These are phyloP conservation scores for Lophura nycthemera DNA, from an alignment of 2,113 vertebrate genomes.

Conservation along the genomic window DNA sequence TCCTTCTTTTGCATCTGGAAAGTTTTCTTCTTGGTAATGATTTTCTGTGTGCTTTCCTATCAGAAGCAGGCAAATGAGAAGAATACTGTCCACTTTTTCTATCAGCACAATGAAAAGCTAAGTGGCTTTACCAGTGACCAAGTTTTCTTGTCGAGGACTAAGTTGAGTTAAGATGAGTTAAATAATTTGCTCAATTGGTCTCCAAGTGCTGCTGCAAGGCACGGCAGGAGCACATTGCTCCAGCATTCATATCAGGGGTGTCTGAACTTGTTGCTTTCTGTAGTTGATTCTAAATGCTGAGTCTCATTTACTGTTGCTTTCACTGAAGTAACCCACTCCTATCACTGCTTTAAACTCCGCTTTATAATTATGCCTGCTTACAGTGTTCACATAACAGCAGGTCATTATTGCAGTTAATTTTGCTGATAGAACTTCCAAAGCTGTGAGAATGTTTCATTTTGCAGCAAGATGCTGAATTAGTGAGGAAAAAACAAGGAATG, in stretches of 20 bases:
- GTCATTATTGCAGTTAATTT: constrained; percentile 22
- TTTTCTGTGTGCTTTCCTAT: background rate
- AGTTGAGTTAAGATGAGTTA: too few species aligned
- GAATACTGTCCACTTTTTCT: background rate
- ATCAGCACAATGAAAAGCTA: background rate
- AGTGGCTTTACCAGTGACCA: background rate
- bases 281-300: background rate
- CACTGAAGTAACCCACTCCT: background rate
- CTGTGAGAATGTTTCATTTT: background rate
- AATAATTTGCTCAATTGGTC: background rate
- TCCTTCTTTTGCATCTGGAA: background rate
- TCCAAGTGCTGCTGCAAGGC: background rate
- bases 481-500: background rate
- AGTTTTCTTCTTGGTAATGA: background rate
- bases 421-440: background rate
- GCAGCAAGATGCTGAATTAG: background rate
- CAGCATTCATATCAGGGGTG: background rate
- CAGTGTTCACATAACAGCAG: constrained; percentile 8
- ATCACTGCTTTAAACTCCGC: constrained; percentile 10
- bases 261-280: background rate
- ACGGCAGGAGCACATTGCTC: background rate
- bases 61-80: background rate
- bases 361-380: background rate
- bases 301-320: background rate
- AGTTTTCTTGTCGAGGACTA: background rate